Base-by-base conservation (phyloP, 2,888 invertebrate species). In the Cryptocephalus primarius region DNA sequence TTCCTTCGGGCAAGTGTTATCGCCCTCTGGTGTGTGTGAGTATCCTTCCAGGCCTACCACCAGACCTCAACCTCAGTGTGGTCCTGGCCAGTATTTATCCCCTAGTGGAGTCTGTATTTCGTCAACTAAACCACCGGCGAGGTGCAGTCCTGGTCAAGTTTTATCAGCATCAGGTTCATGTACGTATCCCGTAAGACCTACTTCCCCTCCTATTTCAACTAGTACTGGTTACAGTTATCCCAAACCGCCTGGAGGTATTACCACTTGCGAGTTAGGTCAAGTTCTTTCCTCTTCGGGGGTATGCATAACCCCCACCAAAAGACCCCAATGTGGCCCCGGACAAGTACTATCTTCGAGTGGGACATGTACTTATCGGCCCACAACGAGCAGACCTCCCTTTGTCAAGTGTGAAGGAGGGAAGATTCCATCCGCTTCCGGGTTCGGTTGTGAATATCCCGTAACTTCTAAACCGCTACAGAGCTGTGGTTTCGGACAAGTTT, bases 391-490 rank as follows among this genome's bases (percentile, higher is more conserved):
- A 55, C 8, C 50, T 58, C 51, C 11, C 4, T 11, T n/a, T 11
- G 11, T 12, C 12, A 11, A n/a, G 6, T 36, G 36, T 12, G 12
- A 12, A 36, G 11, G 11, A 36, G 73, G 72, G 0, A 49, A 54
- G 42, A 32, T 50, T 38, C 44, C 50, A 9, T 45, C 48, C 3
- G n/a, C 11, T 31, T 42, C 32, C 4, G 41, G 41, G 8, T 8
- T 22, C 9, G 13, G 41, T 32, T 14, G 14, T 41, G 13, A 41
- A 9, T 22, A 13, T 8, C 13, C 42, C 8, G 12, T 13, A 42
- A 32, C 22, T 32, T 32, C 31, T 42, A 32, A 31, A 32, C 41
- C 41, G 9, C 8, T 8, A 2, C 22, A 32, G 11, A 11, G 4
- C 10, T 4, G 42, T 6, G n/a, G n/a, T 3, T 9, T 13, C 9